Percentiles rank a stretch among this genome's conserved stretches.
Evolutionary conservation across 1,140 invertebrate genomes (phyloP).

Genomic region (Mizuhopecten yessoensis): DNA sequence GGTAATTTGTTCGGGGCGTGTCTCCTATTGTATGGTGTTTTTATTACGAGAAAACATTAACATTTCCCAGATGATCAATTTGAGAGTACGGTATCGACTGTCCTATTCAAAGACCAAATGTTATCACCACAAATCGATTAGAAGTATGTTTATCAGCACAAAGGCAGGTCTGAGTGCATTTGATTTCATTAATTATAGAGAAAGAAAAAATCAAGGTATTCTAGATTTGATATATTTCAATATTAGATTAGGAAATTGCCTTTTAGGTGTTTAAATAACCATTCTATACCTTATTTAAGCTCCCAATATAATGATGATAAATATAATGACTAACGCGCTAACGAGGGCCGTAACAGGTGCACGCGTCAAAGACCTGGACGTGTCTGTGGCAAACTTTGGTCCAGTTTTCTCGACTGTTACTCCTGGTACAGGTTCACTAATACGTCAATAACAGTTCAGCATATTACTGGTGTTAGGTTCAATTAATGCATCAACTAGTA

Average conservation of each 20-base stretch:
- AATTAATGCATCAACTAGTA: neutral
- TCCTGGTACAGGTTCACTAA: neutral
- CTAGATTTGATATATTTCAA: slow-evolving; percentile 26
- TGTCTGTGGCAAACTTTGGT: neutral
- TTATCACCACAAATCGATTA: slow-evolving; percentile 40
- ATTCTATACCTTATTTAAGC: neutral
- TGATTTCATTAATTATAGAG: slow-evolving; percentile 36
- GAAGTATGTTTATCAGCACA: neutral
- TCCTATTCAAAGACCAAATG: slow-evolving; percentile 23
- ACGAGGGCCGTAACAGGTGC: neutral
- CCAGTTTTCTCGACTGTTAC: neutral
- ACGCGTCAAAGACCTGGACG: neutral
- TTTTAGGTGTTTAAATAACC: neutral
- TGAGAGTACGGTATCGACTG: slow-evolving; percentile 13
- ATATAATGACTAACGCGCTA: neutral
- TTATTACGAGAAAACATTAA: slow-evolving; percentile 26
- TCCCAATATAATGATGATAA: slow-evolving; percentile 11
- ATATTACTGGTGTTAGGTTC: neutral
- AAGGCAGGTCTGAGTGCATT: neutral
- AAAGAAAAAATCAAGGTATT: neutral
- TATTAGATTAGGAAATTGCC: slow-evolving; percentile 28
- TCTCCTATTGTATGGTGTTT: neutral
- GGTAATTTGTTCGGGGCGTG: slow-evolving; percentile 19
- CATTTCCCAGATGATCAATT: slow-evolving; percentile 24
- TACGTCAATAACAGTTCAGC: neutral